Evolutionary conservation across 2,113 vertebrate genomes (phyloP), one percentile per base, ranked within the genome.

Genomic region (Bujurquina vittata): DNA sequence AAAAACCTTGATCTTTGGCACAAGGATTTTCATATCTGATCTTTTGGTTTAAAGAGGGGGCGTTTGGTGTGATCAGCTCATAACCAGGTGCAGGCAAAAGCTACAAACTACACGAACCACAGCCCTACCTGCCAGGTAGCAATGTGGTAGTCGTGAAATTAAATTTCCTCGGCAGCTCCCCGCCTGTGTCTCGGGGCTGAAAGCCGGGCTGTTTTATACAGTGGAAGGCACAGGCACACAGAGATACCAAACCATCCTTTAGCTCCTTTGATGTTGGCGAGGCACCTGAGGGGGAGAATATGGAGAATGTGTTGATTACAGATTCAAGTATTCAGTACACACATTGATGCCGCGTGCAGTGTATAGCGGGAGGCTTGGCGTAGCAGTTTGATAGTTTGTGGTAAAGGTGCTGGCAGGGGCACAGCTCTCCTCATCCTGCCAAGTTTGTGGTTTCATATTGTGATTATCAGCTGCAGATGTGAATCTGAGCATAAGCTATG

Each of bases 201-300:
- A 61, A 84, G 87, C 75, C 54, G 37, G 85, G 85, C 90, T 85
- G 81, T 86, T 91, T 88, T 10, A 81, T 81, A 91, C 87, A 88
- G 83, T 85, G 85, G 59, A 87, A 87, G 81, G 83, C 77, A 77
- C 90, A 84, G 89, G 85, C 88, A 29, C 83, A 78, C 79, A 75
- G 88, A 94, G 91, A 94, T 92, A 94, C 91, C 92, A 88, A 87
- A 55, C 83, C 87, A 89, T 77, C 89, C 80, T 90, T 90, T 79
- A 81, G 63, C 74, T 83, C 65, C 94, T 95, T 95, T 95, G 94
- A 94, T 93, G 95, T 95, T 57, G 56, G 84, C 63, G 90, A 84
- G 84, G 60, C 84, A 84, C 92, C 93, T 79, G 60, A 77, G 85
- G 92, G 90, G 77, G 18, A 56, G 65, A 80, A 90, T 88, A 91